A percentile compares a stretch with the other conserved stretches of the same genome.
Conservation (phyloP, 1,140 invertebrate genomes). For the Ladona fulva region DNA sequence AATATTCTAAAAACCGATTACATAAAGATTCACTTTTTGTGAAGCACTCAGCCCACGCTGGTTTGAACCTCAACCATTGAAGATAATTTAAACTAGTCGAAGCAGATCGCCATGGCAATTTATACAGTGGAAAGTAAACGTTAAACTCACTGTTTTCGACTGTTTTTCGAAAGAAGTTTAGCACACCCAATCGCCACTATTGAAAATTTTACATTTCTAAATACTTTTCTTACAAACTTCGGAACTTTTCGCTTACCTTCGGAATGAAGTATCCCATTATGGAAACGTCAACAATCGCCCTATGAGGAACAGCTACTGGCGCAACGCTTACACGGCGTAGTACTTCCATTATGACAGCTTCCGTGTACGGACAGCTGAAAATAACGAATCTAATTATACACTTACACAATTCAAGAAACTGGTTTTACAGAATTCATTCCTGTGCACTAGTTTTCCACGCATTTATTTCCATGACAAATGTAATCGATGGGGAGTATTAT, state of each 20-base stretch:
- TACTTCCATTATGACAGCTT: conserved; percentile 65
- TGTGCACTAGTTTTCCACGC: neutral
- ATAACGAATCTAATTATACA: neutral
- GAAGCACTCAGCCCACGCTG: too few species aligned
- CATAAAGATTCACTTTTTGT: too few species aligned
- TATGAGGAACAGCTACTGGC: conserved; percentile 68
- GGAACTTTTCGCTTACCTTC: conserved; percentile 43
- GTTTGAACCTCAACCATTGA: too few species aligned
- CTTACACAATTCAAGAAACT: neutral
- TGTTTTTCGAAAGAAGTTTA: too few species aligned
- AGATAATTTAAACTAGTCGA: too few species aligned
- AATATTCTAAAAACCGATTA: too few species aligned
- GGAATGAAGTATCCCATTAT: conserved; percentile 64
- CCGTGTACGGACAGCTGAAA: conserved; percentile 67
- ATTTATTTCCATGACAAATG: neutral
- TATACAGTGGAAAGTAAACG: too few species aligned
- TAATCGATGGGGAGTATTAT: neutral
- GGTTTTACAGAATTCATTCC: neutral
- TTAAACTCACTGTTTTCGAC: too few species aligned
- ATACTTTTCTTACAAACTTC: too few species aligned
- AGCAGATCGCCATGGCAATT: too few species aligned
- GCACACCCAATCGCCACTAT: too few species aligned
- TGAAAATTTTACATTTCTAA: too few species aligned
- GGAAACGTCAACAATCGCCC: conserved; percentile 58
- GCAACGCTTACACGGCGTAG: conserved; percentile 67